Base-by-base conservation (phyloP, 1,140 invertebrate genomes). In the Drosophila truncata region DNA sequence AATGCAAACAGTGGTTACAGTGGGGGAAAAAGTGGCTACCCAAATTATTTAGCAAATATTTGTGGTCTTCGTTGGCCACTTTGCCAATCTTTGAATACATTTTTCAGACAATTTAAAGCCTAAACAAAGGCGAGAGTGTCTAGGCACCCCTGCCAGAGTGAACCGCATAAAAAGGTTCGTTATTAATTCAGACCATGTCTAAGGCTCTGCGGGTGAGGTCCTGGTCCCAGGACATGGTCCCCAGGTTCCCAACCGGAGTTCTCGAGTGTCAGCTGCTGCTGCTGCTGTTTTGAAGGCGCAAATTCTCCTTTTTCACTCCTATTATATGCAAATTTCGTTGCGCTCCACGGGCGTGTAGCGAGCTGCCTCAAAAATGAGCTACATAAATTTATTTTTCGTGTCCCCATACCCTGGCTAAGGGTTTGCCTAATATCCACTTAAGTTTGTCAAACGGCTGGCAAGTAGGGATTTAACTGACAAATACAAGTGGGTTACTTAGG, bases 11-110 rank as follows among this genome's bases (percentile, higher is more conserved):
- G 25, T 16, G 23, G 6, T 2, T 11, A 11, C 16, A 16, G 6
- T 33, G 18, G 27, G 27, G 20, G 5, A 9, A 6, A 5, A 49
- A 71, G 50, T 72, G 65, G 69, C 64, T 42, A 3, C 46, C 39
- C 76, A 82, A 82, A 82, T 86, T 88, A 80, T 87, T 72, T 59
- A 35, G 80, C 57, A 80, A 86, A 86, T 86, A 86, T 86, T 86
- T 83, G 70, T 27, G 72, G 67, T 60, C 14, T 44, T 54, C 11
- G 23, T 25, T 7, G 3, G 65, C 65, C 65, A 69, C 60, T 52
- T 66, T 18, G 46, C 35, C 31, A 69, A 85, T 72, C 71, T 77
- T 61, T 78, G 80, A 78, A 88, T 80, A 88, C 64, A 87, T 88
- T 87, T 55, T 79, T 39, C n/a, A n/a, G 49, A 35, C 78, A 82